Percentiles rank a stretch among this genome's conserved stretches.
These are phyloP conservation scores for Eulemur albifrons DNA, from an alignment of 2,797 vertebrate species.

Conservation along the genomic window DNA sequence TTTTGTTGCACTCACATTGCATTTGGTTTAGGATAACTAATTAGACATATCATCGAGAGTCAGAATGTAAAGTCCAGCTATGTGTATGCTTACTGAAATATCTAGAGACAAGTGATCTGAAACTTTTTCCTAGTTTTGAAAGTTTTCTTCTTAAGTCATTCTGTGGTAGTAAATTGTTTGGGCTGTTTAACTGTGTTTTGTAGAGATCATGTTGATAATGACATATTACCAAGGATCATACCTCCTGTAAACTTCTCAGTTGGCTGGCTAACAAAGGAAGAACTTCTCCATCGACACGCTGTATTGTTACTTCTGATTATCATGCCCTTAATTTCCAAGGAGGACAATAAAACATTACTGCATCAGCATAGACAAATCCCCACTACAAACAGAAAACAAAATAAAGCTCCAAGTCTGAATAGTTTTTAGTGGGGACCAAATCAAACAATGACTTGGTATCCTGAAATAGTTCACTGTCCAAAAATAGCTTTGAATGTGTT, in stretches of 20 bases:
- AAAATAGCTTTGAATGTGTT: background rate
- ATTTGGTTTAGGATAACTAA: background rate
- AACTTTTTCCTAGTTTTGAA: background rate
- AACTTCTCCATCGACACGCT: background rate
- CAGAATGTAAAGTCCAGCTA: background rate
- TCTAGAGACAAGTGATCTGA: background rate
- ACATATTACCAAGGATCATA: background rate
- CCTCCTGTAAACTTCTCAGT: background rate
- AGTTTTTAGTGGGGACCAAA: background rate
- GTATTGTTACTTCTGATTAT: background rate
- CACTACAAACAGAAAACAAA: constrained; percentile 3
- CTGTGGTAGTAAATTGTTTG: background rate
- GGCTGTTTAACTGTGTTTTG: background rate
- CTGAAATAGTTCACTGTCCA: background rate
- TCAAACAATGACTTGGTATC: background rate
- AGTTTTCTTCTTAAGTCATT: background rate
- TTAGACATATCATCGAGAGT: background rate
- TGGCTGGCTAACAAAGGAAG: background rate
- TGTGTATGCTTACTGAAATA: background rate
- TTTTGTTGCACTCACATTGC: background rate
- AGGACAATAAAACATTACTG: background rate
- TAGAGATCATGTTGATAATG: background rate
- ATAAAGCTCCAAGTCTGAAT: background rate
- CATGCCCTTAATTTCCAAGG: background rate
- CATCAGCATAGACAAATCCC: background rate